phyloP scores from a whole-genome alignment of 2,888 invertebrate genomes.

The Heteromurus nitidus region DNA sequence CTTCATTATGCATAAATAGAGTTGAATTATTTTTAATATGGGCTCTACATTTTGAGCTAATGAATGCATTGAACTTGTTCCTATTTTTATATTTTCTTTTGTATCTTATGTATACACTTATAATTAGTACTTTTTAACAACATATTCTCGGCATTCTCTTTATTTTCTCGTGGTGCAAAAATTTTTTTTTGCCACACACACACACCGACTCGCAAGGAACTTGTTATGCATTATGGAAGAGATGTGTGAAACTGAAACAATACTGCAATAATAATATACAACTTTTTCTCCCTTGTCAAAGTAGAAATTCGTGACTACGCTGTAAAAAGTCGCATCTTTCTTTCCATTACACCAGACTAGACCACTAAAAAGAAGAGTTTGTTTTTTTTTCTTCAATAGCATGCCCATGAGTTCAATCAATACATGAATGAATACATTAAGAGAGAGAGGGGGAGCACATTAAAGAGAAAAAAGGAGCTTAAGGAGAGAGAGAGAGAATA shows the following conservation, averaged over 20 bases:
- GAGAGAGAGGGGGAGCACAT: slow-evolving; percentile 14
- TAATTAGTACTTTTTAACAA: neutral
- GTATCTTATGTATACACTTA: neutral
- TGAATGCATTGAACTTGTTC: neutral
- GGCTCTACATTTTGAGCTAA: too few relatives aligned
- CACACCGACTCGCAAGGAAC: neutral
- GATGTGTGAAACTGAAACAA: slow-evolving; percentile 33
- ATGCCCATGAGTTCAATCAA: slow-evolving; percentile 32
- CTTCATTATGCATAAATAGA: neutral
- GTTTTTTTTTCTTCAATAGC: neutral
- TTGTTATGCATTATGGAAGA: slow-evolving; percentile 3
- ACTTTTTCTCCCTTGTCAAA: slow-evolving; percentile 19
- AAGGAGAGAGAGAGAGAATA: slow-evolving; percentile 29
- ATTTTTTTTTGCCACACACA: neutral
- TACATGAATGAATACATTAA: slow-evolving; percentile 47
- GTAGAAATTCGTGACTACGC: slow-evolving; percentile 35
- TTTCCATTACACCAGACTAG: neutral
- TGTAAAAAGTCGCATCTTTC: slow-evolving; percentile 31
- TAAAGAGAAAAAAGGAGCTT: slow-evolving; percentile 20
- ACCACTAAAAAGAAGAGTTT: slow-evolving; percentile 23
- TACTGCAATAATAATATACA: slow-evolving; percentile 15
- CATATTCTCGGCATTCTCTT: neutral
- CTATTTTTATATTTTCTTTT: neutral
- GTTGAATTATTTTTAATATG: neutral
- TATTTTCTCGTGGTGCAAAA: neutral